These are phyloP conservation scores for Escarpia spicata DNA, from an alignment of 2,888 invertebrate genomes.

Conservation along the genomic window DNA sequence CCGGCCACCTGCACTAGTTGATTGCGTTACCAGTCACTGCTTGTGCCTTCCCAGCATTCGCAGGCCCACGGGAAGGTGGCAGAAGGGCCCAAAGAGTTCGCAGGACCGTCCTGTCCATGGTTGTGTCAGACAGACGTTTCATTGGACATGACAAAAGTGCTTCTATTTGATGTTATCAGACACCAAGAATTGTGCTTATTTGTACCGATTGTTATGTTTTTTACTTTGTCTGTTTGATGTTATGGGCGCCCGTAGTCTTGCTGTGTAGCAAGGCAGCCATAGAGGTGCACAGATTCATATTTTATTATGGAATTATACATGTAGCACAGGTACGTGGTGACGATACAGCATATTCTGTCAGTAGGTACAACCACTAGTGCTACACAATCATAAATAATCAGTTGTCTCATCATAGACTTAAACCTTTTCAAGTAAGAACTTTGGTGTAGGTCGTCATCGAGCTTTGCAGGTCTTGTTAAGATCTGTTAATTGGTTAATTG, in stretches of 20 bases:
- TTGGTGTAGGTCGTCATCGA: neutral
- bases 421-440: neutral
- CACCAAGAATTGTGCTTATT: neutral
- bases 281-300: neutral
- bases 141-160: neutral
- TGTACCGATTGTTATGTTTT: neutral
- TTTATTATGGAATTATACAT: conserved; percentile 16
- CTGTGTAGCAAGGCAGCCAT: neutral
- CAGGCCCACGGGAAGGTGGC: neutral
- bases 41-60: neutral
- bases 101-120: neutral
- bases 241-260: conserved; percentile 9
- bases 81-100: neutral
- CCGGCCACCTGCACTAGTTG: neutral
- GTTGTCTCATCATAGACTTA: neutral
- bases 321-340: neutral
- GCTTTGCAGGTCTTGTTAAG: neutral
- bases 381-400: neutral
- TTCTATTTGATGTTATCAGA: neutral
- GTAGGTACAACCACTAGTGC: neutral
- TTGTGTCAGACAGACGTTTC: neutral
- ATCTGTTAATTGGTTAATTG: neutral
- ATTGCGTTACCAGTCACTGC: neutral
- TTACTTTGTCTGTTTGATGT: conserved; percentile 5
- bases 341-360: neutral